These are phyloP conservation scores for Ditula angustiorana DNA, from an alignment of 2,888 invertebrate species.

Conservation along the genomic window DNA sequence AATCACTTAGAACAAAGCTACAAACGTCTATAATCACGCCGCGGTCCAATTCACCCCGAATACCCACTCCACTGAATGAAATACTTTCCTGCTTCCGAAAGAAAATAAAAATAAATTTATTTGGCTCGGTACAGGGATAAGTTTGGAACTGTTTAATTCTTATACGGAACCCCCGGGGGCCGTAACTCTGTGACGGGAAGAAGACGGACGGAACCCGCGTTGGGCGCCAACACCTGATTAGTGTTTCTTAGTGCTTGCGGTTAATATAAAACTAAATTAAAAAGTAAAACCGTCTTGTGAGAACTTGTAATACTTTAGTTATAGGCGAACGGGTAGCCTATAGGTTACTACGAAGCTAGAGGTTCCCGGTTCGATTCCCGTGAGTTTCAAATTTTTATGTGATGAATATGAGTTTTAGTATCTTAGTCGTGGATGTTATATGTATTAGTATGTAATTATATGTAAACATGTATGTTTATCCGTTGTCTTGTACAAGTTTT, in stretches of 20 bases:
- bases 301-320: no score
- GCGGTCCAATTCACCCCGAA: conserved; percentile 6
- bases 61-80: conserved; percentile 63
- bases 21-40: background rate
- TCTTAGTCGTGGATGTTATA: no score
- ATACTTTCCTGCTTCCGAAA: conserved; percentile 64
- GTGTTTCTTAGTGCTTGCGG: background rate
- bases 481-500: no score
- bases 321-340: no score
- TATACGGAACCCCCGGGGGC: conserved; percentile 30
- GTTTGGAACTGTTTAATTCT: conserved; percentile 61
- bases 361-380: no score
- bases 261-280: no score
- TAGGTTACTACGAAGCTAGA: no score
- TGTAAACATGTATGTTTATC: no score
- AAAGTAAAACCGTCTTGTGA: no score
- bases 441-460: no score
- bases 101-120: conserved; percentile 53
- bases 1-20: background rate
- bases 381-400: no score
- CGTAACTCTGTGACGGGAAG: conserved; percentile 22
- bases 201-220: conserved; percentile 42
- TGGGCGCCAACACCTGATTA: conserved; percentile 49
- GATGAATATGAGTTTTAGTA: no score
- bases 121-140: conserved; percentile 60